Evolutionary conservation across 2,888 invertebrate species (phyloP).

Genomic region (Clistopyga incitator): DNA sequence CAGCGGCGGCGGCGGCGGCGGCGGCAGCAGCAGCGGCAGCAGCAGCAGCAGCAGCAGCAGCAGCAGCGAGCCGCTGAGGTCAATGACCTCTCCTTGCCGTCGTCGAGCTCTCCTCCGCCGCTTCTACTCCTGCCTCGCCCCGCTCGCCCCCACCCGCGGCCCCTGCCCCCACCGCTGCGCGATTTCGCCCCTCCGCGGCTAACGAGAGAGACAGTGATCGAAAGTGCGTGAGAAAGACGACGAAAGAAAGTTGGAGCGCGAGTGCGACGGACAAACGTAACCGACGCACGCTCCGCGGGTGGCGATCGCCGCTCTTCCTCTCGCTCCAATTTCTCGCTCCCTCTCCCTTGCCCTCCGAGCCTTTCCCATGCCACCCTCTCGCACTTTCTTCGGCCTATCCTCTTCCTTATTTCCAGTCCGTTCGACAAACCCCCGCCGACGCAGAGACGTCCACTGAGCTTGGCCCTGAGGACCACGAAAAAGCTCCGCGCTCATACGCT

Average conservation of each 20-base stretch:
- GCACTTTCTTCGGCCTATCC: not conserved
- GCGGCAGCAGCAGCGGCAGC: slow-evolving; percentile 78
- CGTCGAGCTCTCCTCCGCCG: slow-evolving; percentile 80
- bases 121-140: slow-evolving; percentile 64
- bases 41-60: slow-evolving; percentile 72
- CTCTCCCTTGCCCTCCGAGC: slow-evolving; percentile 3
- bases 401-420: slow-evolving; percentile 17
- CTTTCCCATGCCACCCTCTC: slow-evolving; percentile 28
- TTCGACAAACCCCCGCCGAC: not conserved
- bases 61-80: slow-evolving; percentile 83
- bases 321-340: not conserved
- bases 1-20: slow-evolving; percentile 73
- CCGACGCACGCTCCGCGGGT: slow-evolving; percentile 17
- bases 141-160: slow-evolving; percentile 66
- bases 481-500: not conserved
- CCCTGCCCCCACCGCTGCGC: slow-evolving; percentile 58
- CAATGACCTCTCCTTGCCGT: slow-evolving; percentile 83
- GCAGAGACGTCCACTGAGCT: not conserved
- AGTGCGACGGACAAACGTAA: slow-evolving; percentile 20
- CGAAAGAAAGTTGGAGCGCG: slow-evolving; percentile 28
- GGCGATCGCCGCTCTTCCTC: slow-evolving; percentile 23
- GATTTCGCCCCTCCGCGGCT: slow-evolving; percentile 34
- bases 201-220: slow-evolving; percentile 53
- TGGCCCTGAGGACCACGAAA: slow-evolving; percentile 17
- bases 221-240: slow-evolving; percentile 65